Conservation (phyloP, 2,888 invertebrate genomes). For the Heliconius aoede region DNA sequence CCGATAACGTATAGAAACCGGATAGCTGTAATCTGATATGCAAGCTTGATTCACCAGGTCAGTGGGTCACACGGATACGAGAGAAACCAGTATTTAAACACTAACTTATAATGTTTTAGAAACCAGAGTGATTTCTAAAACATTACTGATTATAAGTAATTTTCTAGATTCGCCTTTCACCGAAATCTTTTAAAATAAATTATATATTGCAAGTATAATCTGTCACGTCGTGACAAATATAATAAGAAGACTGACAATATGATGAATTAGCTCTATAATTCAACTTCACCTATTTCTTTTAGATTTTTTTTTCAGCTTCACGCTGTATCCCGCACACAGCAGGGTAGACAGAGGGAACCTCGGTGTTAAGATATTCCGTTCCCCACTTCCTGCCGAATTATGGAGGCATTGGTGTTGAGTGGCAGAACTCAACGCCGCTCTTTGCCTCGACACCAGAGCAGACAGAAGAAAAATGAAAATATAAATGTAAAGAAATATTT, state of each 20-base stretch:
- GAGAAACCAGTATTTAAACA: constrained; percentile 45
- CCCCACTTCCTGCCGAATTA: no score
- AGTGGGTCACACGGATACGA: constrained; percentile 46
- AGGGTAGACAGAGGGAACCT: no score
- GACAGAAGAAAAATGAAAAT: no score
- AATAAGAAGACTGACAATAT: constrained; percentile 5
- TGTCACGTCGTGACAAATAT: background rate
- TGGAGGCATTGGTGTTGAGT: no score
- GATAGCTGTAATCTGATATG: constrained; percentile 46
- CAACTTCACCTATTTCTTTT: background rate
- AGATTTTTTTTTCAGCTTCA: no score
- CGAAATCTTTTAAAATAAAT: constrained; percentile 31
- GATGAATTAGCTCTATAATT: background rate
- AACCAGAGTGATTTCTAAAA: constrained; percentile 29
- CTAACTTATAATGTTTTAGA: constrained; percentile 42
- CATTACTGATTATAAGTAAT: background rate
- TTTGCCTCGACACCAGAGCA: no score
- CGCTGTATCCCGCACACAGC: no score
- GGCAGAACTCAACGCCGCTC: no score
- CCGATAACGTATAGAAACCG: constrained; percentile 33
- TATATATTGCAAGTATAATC: background rate
- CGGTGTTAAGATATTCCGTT: no score
- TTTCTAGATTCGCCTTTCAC: constrained; percentile 41
- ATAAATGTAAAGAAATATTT: no score
- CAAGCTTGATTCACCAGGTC: constrained; percentile 46